Evolutionary conservation across 2,113 vertebrate species (phyloP).

Genomic region (Saimiri boliviensis): DNA sequence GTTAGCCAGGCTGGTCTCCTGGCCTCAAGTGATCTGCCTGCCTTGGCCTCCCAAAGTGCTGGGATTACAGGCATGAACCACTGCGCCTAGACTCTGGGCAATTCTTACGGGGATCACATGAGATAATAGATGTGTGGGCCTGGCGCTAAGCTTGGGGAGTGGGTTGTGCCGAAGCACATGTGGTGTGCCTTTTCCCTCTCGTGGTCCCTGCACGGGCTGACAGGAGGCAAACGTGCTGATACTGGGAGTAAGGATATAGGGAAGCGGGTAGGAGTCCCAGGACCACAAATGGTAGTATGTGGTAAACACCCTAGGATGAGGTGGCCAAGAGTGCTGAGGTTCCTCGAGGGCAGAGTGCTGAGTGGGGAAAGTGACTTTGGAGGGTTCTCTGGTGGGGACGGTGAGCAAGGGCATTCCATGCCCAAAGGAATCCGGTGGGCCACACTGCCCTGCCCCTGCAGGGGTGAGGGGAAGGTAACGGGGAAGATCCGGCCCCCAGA

Average conservation of each 20-base stretch:
- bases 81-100: neutral
- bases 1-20: too few species aligned
- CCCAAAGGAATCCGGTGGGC: neutral
- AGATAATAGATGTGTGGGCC: neutral
- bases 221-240: neutral
- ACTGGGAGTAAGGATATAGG: too few species aligned
- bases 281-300: neutral
- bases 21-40: too few species aligned
- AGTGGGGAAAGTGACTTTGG: neutral
- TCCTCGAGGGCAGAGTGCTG: neutral
- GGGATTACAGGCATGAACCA: too few species aligned
- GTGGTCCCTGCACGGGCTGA: too few species aligned
- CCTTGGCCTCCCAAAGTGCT: too few species aligned
- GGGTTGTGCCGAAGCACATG: accelerated
- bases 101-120: neutral
- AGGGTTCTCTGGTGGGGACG: too few species aligned
- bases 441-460: neutral
- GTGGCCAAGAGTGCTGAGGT: neutral
- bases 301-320: neutral
- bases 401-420: too few species aligned
- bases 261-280: neutral
- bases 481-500: neutral
- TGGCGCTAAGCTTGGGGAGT: neutral
- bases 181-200: neutral
- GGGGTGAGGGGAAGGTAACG: too few species aligned